Evolutionary conservation across 2,888 invertebrate genomes (phyloP).

Genomic region (Cheilosia variabilis): DNA sequence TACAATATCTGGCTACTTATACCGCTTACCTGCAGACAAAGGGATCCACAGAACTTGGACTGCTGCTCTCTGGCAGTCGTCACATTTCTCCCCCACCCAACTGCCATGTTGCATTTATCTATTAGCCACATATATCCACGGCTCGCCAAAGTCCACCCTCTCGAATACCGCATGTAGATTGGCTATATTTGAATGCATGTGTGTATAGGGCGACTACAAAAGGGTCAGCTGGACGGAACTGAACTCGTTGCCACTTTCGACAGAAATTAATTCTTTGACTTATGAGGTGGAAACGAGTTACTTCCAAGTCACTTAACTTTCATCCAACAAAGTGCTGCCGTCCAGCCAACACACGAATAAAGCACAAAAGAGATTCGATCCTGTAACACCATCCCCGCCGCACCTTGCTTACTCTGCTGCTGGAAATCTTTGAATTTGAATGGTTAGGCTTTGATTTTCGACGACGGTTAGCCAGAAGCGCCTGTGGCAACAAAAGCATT

Average conservation of each 20-base stretch:
- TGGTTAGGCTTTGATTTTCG: constrained; percentile 62
- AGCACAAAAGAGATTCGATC: constrained; percentile 53
- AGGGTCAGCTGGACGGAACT: constrained; percentile 36
- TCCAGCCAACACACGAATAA: constrained; percentile 51
- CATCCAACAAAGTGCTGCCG: constrained; percentile 73
- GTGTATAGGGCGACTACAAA: constrained; percentile 13
- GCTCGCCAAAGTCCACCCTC: constrained; percentile 21
- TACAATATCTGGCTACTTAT: constrained; percentile 66
- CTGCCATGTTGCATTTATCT: constrained; percentile 65
- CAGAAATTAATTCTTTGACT: constrained; percentile 75
- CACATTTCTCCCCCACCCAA: constrained; percentile 34
- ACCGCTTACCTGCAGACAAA: constrained; percentile 63
- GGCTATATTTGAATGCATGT: constrained; percentile 35
- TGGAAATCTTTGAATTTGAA: constrained; percentile 60
- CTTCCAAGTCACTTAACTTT: constrained; percentile 74
- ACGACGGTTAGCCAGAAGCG: constrained; percentile 3
- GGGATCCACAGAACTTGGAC: constrained; percentile 36
- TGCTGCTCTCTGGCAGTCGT: constrained; percentile 7
- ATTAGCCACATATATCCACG: constrained; percentile 28
- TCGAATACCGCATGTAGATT: constrained; percentile 13
- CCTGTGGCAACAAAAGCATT: constrained; percentile 46
- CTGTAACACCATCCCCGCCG: constrained; percentile 8
- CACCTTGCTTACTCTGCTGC: background rate
- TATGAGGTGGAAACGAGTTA: constrained; percentile 73
- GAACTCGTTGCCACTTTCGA: constrained; percentile 72